These are phyloP conservation scores for Sebastiscus tertius DNA, from an alignment of 2,797 vertebrate species.

Conservation along the genomic window DNA sequence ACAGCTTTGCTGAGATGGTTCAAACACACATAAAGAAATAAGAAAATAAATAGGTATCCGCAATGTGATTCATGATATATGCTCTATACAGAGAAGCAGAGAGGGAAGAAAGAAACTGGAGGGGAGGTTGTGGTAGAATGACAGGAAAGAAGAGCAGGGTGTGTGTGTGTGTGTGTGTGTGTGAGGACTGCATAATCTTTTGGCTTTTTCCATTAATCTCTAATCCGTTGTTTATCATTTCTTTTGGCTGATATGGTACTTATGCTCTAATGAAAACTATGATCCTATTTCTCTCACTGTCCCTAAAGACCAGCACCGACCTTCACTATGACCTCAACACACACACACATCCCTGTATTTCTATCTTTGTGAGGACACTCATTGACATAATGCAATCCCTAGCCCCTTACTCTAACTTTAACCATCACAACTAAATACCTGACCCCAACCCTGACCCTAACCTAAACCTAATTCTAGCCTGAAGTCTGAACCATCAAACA, in stretches of 20 bases:
- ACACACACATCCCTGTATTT: neutral
- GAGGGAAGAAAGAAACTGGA: neutral
- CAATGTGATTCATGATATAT: neutral
- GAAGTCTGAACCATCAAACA: no score
- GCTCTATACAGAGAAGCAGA: neutral
- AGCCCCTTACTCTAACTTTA: neutral
- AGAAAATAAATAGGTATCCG: neutral
- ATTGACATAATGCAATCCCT: no score
- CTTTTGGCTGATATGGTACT: constrained; percentile 31
- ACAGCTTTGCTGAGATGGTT: neutral
- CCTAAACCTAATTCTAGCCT: no score
- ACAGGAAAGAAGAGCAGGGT: neutral
- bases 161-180: neutral
- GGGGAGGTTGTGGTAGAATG: neutral
- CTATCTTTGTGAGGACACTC: neutral
- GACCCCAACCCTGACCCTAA: neutral
- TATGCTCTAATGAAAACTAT: constrained; percentile 52
- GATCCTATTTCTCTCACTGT: constrained; percentile 47
- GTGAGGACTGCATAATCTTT: constrained; percentile 29
- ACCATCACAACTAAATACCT: no score
- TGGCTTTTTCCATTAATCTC: constrained; percentile 29
- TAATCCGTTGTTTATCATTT: constrained; percentile 50
- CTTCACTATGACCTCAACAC: constrained; percentile 29
- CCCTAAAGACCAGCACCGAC: constrained; percentile 21
- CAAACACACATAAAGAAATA: neutral